Conservation (phyloP, 2,113 vertebrate species). For the Laticauda laticaudata region DNA sequence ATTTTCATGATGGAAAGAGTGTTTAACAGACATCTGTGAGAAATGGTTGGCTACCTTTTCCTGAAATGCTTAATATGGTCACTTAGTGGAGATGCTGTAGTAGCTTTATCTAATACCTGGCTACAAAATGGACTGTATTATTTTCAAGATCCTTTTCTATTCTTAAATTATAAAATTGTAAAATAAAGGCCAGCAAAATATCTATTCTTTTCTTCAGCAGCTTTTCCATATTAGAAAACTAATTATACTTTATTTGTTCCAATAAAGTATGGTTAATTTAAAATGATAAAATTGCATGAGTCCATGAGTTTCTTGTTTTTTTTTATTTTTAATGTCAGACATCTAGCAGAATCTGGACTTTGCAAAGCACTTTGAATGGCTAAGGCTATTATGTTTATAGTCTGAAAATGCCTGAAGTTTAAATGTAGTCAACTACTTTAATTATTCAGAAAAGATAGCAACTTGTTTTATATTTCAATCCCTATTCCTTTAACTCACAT, state of each 20-base stretch:
- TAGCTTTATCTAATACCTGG: not conserved
- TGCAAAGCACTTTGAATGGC: not conserved
- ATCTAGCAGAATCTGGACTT: not conserved
- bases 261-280: not conserved
- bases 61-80: not conserved
- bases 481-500: not conserved
- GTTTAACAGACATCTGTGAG: not conserved
- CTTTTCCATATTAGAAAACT: not conserved
- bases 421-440: not conserved
- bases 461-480: not conserved
- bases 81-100: not conserved
- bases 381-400: not conserved
- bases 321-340: not conserved
- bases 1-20: not conserved
- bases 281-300: not conserved
- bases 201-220: not conserved
- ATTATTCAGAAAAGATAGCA: not conserved
- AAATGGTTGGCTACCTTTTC: not conserved
- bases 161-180: not conserved
- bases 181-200: not conserved
- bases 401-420: not conserved
- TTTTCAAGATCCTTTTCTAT: not conserved
- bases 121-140: not conserved
- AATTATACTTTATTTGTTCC: not conserved
- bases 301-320: not conserved